These are phyloP conservation scores for Microplitis deprimator DNA, from an alignment of 2,888 invertebrate genomes.

Conservation along the genomic window DNA sequence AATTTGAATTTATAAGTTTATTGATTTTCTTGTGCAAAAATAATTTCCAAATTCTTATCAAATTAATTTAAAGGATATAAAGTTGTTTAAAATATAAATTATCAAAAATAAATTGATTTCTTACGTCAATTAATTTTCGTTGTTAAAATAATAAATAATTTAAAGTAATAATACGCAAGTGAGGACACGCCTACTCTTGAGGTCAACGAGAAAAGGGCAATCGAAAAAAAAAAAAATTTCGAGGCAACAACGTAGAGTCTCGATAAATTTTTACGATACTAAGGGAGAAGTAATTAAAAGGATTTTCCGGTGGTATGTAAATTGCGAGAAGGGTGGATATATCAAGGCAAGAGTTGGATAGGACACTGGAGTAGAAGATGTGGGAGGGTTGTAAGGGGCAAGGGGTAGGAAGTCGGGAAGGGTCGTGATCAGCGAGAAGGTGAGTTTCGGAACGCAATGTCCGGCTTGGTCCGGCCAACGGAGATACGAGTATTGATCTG, in stretches of 20 bases:
- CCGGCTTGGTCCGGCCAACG: constrained; percentile 70
- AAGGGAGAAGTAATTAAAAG: constrained; percentile 51
- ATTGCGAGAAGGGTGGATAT: constrained; percentile 41
- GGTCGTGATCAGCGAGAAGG: constrained; percentile 60
- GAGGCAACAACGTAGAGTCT: constrained; percentile 31
- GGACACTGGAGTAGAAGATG: constrained; percentile 39
- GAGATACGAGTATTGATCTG: constrained; percentile 71
- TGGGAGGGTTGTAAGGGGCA: constrained; percentile 41
- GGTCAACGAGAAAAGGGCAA: constrained; percentile 12
- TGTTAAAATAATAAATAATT: not conserved
- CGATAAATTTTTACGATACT: constrained; percentile 47
- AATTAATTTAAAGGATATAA: too few species aligned
- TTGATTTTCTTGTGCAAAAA: too few species aligned
- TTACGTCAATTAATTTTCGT: not conserved
- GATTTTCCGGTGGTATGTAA: constrained; percentile 49
- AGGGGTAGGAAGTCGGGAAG: constrained; percentile 43
- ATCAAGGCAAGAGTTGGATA: constrained; percentile 33
- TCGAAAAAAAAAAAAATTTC: constrained; percentile 11
- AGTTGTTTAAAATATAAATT: too few species aligned
- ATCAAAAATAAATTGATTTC: too few species aligned
- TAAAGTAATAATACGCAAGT: not conserved
- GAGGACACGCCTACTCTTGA: constrained; percentile 19
- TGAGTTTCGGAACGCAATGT: constrained; percentile 69
- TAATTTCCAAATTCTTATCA: too few species aligned
- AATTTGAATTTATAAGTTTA: too few species aligned